Evolutionary conservation across 2,113 vertebrate genomes (phyloP).

Genomic region (Oxyruncus cristatus): DNA sequence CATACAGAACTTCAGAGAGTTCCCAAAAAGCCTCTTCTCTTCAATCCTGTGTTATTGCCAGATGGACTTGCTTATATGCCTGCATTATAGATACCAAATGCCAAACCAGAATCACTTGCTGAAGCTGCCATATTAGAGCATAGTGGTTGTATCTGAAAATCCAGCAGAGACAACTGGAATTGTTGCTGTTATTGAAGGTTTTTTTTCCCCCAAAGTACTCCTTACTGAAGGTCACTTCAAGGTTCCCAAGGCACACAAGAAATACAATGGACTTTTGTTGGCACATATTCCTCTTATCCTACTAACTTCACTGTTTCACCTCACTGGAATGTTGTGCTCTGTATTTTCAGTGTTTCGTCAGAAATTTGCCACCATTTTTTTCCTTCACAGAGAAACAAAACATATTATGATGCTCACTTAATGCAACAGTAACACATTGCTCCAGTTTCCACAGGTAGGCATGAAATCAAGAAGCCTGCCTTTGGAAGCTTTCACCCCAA

Average conservation of each 20-base stretch:
- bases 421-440: neutral
- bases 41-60: neutral
- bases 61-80: accelerated
- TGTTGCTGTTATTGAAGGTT: neutral
- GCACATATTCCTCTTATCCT: neutral
- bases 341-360: neutral
- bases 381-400: neutral
- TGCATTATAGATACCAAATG: neutral
- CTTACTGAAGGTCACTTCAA: neutral
- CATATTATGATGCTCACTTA: neutral
- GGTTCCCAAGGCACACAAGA: neutral
- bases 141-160: neutral
- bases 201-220: neutral
- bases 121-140: neutral
- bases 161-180: neutral
- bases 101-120: neutral
- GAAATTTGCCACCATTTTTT: neutral
- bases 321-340: neutral
- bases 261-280: neutral
- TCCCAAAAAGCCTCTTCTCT: neutral
- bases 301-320: neutral
- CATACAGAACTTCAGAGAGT: neutral
- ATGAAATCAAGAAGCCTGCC: neutral
- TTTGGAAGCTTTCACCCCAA: neutral
- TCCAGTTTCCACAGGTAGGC: accelerated